Evolutionary conservation across 2,888 invertebrate species (phyloP).

Genomic region (Microdon myrmicae): DNA sequence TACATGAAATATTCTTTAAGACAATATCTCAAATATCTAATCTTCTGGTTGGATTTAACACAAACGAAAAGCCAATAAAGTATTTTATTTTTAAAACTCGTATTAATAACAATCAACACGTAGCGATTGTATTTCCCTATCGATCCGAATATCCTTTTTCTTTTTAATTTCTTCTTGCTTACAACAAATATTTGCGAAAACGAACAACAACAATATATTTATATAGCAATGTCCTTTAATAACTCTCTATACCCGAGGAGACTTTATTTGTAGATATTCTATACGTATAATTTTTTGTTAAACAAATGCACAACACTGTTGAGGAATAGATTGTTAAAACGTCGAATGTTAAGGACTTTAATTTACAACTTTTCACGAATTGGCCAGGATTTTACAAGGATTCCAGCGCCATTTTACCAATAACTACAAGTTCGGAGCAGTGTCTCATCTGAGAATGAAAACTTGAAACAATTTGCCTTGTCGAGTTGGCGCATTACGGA

Average conservation of each 20-base stretch:
- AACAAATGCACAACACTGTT: not conserved
- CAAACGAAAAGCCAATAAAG: not conserved
- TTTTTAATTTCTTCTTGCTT: conserved; percentile 11
- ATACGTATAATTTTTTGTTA: not conserved
- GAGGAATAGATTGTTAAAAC: not conserved
- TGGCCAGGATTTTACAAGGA: conserved; percentile 41
- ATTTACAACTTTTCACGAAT: conserved; percentile 29
- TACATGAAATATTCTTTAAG: conserved; percentile 19
- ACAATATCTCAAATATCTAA: too few relatives aligned
- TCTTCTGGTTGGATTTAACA: conserved; percentile 7
- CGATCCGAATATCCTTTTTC: conserved; percentile 35
- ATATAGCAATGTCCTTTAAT: not conserved
- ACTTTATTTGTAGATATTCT: not conserved
- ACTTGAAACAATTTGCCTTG: conserved; percentile 47
- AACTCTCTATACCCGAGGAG: conserved; percentile 2
- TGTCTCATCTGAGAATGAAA: conserved; percentile 49
- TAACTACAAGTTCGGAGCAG: conserved; percentile 34
- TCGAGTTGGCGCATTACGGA: conserved; percentile 42
- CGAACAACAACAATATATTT: conserved; percentile 7
- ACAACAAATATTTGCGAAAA: conserved; percentile 1
- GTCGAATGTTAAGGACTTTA: conserved; percentile 1
- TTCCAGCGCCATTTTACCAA: conserved; percentile 48
- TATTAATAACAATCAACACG: conserved; percentile 40
- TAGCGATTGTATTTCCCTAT: conserved; percentile 28
- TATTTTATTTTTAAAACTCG: not conserved